Evolutionary conservation across 64 coral and sea anemone species (phyloP).

Genomic region (Cladopsammia gracilis): DNA sequence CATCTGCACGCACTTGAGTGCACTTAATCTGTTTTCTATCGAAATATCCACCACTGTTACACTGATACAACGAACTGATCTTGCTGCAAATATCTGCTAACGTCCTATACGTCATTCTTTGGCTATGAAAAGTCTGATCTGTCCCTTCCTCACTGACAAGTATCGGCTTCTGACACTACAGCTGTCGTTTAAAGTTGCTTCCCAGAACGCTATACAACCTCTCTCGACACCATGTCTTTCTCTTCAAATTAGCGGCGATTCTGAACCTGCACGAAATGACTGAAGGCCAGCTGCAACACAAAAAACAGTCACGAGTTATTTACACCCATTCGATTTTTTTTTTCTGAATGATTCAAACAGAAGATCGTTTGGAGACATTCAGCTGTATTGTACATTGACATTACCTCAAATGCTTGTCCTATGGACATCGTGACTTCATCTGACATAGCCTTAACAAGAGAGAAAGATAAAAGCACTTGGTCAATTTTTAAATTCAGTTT

Average conservation of each 20-base stretch:
- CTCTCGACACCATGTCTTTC: no score
- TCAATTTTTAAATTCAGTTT: no score
- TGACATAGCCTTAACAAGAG: conserved; percentile 61
- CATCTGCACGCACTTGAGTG: no score
- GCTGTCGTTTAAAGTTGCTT: neutral
- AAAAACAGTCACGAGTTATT: neutral
- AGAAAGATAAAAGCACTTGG: neutral
- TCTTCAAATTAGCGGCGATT: neutral
- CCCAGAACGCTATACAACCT: neutral
- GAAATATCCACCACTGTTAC: no score
- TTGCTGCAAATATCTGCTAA: no score
- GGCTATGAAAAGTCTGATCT: neutral
- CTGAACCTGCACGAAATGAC: neutral
- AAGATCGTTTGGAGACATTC: no score
- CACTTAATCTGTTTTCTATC: no score
- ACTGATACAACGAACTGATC: no score
- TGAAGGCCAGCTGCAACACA: conserved; percentile 35
- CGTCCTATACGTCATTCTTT: no score
- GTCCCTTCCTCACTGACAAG: neutral
- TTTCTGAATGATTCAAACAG: no score
- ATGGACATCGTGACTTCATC: conserved; percentile 94
- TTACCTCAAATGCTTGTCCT: conserved; percentile 96
- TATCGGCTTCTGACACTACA: neutral
- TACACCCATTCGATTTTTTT: no score
- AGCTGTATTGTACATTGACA: neutral